Base-by-base conservation (phyloP, 2,113 vertebrate species). In the Spheniscus mendiculus region DNA sequence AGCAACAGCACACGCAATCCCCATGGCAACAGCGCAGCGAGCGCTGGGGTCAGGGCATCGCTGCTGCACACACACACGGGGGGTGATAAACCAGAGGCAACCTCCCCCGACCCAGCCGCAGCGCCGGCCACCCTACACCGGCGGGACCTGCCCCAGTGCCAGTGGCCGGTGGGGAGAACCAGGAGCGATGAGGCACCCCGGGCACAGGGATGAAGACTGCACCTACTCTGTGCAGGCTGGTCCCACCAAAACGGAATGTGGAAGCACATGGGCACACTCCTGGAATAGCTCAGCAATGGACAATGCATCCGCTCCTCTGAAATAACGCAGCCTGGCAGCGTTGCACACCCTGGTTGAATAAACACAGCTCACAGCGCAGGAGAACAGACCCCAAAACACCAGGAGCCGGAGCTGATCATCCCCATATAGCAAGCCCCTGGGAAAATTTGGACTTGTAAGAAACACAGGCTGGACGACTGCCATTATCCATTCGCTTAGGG, bases 1-100 rank as follows among this genome's bases (percentile, higher is more conserved):
- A 89, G 97, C 96, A 97, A 98, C 97, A 96, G 93, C 20, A 1
- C 88, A 97, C 92, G 87, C 97, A 97, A 90, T 95, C 97, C 58
- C 95, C 87, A 95, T 6, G 32, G 91, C 85, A 97, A 95, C 96
- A 83, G 91, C 73, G 32, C 76, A 20, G 94, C 7, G 8, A 80
- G 87, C 42, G 71, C 95, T 53, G 74, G 83, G 87, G 63, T 52
- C 82, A 61, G 44, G 86, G 93, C 91, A 72, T 23, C 62, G 2
- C 71, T 25, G n/a, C 80, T 9, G 45, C 45, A 76, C 62, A 8
- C 69, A 9, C 21, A 22, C 49, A 42, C n/a, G 27, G 8, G 38
- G 78, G 91, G 66, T 38, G 47, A 25, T n/a, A 76, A 80, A 5
- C 5, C 1, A 2, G 61, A 11, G 70, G 42, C 63, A 34, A 0